Evolutionary conservation across 2,888 invertebrate genomes (phyloP).

Genomic region (Parasteatoda lunata): DNA sequence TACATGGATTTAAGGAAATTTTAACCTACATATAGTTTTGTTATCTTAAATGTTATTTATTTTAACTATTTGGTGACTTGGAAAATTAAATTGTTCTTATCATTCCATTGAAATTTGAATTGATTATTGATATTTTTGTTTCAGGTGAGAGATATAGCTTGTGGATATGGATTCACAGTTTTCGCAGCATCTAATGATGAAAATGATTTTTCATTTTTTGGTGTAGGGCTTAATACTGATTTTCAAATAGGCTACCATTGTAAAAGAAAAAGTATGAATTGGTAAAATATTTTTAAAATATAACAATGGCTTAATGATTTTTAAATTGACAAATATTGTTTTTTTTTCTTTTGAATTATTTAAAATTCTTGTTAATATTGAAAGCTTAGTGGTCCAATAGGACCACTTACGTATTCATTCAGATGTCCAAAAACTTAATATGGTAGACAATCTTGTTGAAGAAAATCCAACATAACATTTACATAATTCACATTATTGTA

Average conservation of each 20-base stretch:
- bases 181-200: constrained; percentile 81
- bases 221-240: constrained; percentile 92
- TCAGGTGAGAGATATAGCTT: constrained; percentile 82
- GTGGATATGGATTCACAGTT: constrained; percentile 93
- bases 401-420: too few species aligned
- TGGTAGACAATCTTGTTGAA: too few species aligned
- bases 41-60: neutral
- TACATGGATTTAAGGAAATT: too few species aligned
- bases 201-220: constrained; percentile 82
- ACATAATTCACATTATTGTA: too few species aligned
- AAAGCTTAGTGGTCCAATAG: too few species aligned
- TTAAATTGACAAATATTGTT: too few species aligned
- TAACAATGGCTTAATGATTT: neutral
- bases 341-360: too few species aligned
- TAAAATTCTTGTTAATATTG: too few species aligned
- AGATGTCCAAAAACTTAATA: too few species aligned
- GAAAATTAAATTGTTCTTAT: neutral
- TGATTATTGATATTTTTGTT: neutral
- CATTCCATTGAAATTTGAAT: too few species aligned
- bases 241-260: constrained; percentile 88
- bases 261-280: constrained; percentile 51
- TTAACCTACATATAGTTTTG: too few species aligned
- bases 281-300: neutral
- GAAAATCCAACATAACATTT: too few species aligned
- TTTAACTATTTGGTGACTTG: neutral